Base-by-base conservation (phyloP, 2,113 vertebrate genomes). In the Onychostoma macrolepis region DNA sequence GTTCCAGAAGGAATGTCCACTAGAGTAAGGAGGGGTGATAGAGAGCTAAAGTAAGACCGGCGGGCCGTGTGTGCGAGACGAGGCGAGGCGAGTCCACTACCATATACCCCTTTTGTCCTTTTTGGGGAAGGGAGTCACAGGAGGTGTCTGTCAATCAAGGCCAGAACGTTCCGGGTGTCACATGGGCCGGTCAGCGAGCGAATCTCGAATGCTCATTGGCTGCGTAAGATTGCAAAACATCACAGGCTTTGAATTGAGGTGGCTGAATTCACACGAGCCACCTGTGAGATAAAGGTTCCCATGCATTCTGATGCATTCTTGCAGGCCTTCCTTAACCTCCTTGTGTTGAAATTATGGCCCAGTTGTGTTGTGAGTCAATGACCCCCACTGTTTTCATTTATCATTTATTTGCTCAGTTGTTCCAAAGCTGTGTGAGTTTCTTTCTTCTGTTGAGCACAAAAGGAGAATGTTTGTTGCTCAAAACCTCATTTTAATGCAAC, bases 91-190 rank as follows among this genome's bases (percentile, higher is more conserved):
- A 86, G 69, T 85, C 87, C 84, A 74, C 82, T 89, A 77, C 86
- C 90, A 92, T 89, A 92, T 92, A 91, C 88, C 91, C 89, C 58
- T 89, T 91, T 88, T 95, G 92, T 86, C 95, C 95, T 92, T 95
- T 83, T 96, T 95, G 91, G 95, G 95, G 83, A 78, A 88, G 84
- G 85, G 88, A 94, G 93, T 92, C 92, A 94, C 94, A 95, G 93
- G 92, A 67, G 88, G 94, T 93, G 93, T 89, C 88, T 94, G 95
- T 95, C 95, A 95, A 80, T 96, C 95, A 95, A 45, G 76, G 6
- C 0, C 3, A 91, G 86, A 91, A 88, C 82, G 17, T 88, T 91
- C 89, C 87, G 91, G 93, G 93, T 90, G 69, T 53, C 89, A 87
- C 80, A 89, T 91, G 74, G 85, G 61, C 82, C 88, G 43, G 26